Evolutionary conservation across 2,888 invertebrate species (phyloP).

Genomic region (Ashinkailepas kermadecensis): DNA sequence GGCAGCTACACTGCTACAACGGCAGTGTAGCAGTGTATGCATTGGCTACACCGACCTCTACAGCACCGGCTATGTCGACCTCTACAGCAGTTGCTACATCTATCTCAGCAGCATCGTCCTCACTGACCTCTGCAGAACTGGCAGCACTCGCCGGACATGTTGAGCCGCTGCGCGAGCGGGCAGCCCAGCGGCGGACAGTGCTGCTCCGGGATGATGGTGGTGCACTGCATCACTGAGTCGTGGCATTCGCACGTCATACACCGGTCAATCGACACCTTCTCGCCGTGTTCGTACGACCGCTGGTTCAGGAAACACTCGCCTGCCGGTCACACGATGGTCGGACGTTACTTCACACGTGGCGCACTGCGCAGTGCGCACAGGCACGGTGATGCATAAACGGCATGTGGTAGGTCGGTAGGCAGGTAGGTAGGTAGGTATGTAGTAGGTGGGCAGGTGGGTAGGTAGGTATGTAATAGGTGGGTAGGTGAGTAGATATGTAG

Average conservation of each 20-base stretch:
- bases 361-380: no score
- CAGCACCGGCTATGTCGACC: not conserved
- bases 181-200: conserved; percentile 71
- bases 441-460: no score
- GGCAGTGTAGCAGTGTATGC: no score
- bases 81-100: not conserved
- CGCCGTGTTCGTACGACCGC: conserved; percentile 71
- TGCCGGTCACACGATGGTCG: not conserved
- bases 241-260: conserved; percentile 75
- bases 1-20: no score
- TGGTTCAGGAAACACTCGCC: conserved; percentile 57
- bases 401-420: no score
- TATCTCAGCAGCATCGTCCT: no score
- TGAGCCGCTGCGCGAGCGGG: conserved; percentile 66
- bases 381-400: no score
- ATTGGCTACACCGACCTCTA: not conserved
- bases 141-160: conserved; percentile 78
- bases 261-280: conserved; percentile 60
- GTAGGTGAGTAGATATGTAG: no score
- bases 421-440: no score
- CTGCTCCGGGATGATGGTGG: conserved; percentile 60
- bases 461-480: no score
- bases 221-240: conserved; percentile 73
- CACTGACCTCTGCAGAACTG: conserved; percentile 58
- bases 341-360: no score